Evolutionary conservation across 1,140 invertebrate species (phyloP), one percentile per base, ranked within the genome.

Genomic region (Megalonaias nervosa): DNA sequence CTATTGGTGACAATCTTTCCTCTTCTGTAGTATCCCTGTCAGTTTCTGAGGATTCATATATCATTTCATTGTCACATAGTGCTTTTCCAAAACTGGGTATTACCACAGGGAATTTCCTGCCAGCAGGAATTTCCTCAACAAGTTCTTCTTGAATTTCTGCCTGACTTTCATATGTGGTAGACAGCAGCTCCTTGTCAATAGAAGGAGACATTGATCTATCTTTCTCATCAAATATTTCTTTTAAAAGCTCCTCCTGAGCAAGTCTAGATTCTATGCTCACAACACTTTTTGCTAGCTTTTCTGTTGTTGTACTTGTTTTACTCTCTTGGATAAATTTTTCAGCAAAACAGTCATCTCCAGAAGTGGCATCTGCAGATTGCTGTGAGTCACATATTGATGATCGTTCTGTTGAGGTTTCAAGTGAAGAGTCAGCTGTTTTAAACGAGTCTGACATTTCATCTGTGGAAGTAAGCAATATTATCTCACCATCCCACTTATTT

Each of bases 1-100:
- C 88, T 55, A 88, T 88, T 23, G 88, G 88, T n/a, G 86, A 87
- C 21, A 88, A 71, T 66, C 88, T 85, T 74, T 88, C 87, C 57
- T 86, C 80, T 69, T 86, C 87, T 19, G 85, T 86, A n/a, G 87
- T 87, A 73, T 88, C 87, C 76, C 81, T 82, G 65, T 87, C 87
- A 59, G 85, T 86, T 77, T 88, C 86, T 26, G 85, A 88, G 21
- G 86, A 88, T 71, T 88, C 88, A 79, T 86, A 86, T 1, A 87
- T 48, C 38, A 48, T 84, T 72, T 87, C 87, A 85, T 87, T 87
- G 67, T 88, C 87, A 26, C 83, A 82, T 2, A 86, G 71, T n/a
- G 81, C 67, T 79, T 87, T 88, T 2, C 86, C 86, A 64, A 85
- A 57, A 59, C 73, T 81, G 14, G 83, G 84, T 31, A 87, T 82